Evolutionary conservation across 2,888 invertebrate genomes (phyloP).

Genomic region (Aplocera efformata): DNA sequence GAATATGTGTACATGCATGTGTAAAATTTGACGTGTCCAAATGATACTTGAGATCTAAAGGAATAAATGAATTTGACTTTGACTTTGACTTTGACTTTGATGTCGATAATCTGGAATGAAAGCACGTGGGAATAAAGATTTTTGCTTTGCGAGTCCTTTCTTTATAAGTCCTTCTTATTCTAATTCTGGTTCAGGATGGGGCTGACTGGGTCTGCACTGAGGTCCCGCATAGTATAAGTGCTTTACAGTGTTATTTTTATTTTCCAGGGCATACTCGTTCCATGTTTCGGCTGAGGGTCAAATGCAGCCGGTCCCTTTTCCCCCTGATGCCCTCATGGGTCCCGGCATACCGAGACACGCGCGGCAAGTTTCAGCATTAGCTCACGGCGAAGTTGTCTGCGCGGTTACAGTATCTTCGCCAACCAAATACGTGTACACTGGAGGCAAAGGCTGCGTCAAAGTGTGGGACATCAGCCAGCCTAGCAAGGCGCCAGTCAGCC

Average conservation of each 20-base stretch:
- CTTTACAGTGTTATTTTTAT: slow-evolving; percentile 7
- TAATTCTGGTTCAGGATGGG: too few relatives aligned
- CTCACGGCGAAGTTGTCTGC: slow-evolving; percentile 98
- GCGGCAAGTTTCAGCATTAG: slow-evolving; percentile 93
- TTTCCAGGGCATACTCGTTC: slow-evolving; percentile 93
- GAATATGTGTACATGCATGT: too few relatives aligned
- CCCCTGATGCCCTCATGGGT: slow-evolving; percentile 94
- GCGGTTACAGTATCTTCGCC: slow-evolving; percentile 97
- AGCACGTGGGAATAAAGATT: too few relatives aligned
- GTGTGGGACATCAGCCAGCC: slow-evolving; percentile 98
- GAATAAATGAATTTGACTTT: too few relatives aligned
- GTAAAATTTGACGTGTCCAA: too few relatives aligned
- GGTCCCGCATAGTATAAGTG: too few relatives aligned
- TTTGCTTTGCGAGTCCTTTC: too few relatives aligned
- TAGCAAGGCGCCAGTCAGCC: slow-evolving; percentile 92
- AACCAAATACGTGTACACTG: slow-evolving; percentile 96
- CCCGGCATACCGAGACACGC: slow-evolving; percentile 97
- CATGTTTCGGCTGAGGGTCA: slow-evolving; percentile 94
- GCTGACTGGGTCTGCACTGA: too few relatives aligned
- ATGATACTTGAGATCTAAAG: too few relatives aligned
- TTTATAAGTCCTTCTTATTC: too few relatives aligned
- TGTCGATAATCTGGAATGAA: too few relatives aligned
- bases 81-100: too few relatives aligned
- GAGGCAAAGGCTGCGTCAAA: slow-evolving; percentile 98
- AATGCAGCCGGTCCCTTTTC: slow-evolving; percentile 96